Percentiles rank a stretch among this genome's conserved stretches.
Conservation (phyloP, 1,140 invertebrate species). For the Aphidius ervi region DNA sequence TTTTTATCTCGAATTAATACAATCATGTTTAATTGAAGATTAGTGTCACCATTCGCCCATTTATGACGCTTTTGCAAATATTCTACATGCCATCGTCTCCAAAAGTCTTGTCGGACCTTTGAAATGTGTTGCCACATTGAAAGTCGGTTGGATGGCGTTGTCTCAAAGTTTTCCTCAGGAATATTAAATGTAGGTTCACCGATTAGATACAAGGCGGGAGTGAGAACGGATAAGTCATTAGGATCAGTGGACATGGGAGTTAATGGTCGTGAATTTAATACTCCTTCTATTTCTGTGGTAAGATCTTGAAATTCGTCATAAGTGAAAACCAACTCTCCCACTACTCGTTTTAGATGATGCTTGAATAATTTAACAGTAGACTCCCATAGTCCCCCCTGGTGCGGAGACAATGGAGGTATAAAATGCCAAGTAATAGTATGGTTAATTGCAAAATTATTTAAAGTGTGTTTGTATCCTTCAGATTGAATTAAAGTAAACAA, state of each 20-base stretch:
- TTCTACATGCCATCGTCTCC: slow-evolving; percentile 30
- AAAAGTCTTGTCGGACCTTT: slow-evolving; percentile 31
- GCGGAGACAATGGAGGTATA: background rate
- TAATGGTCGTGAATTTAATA: slow-evolving; percentile 28
- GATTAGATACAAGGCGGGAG: slow-evolving; percentile 28
- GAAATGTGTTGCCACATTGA: slow-evolving; percentile 21
- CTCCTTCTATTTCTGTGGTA: slow-evolving; percentile 19
- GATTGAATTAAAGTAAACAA: too few species aligned
- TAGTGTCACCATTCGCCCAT: slow-evolving; percentile 26
- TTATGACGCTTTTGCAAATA: slow-evolving; percentile 32
- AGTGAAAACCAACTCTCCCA: background rate
- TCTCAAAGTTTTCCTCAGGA: slow-evolving; percentile 16
- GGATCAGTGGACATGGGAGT: slow-evolving; percentile 26
- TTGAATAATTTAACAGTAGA: background rate
- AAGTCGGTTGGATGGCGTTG: slow-evolving; percentile 5
- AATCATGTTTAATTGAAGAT: slow-evolving; percentile 31
- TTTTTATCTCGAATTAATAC: slow-evolving; percentile 39
- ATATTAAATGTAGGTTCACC: slow-evolving; percentile 18
- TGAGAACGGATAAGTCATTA: slow-evolving; percentile 24
- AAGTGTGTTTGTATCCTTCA: background rate
- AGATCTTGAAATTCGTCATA: background rate
- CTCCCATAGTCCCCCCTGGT: background rate
- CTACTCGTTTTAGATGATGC: background rate
- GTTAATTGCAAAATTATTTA: background rate
- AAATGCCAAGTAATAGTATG: too few species aligned